Percentiles rank a stretch among this genome's conserved stretches.
Conservation (phyloP, 2,797 vertebrate species). For the Bradypus variegatus region DNA sequence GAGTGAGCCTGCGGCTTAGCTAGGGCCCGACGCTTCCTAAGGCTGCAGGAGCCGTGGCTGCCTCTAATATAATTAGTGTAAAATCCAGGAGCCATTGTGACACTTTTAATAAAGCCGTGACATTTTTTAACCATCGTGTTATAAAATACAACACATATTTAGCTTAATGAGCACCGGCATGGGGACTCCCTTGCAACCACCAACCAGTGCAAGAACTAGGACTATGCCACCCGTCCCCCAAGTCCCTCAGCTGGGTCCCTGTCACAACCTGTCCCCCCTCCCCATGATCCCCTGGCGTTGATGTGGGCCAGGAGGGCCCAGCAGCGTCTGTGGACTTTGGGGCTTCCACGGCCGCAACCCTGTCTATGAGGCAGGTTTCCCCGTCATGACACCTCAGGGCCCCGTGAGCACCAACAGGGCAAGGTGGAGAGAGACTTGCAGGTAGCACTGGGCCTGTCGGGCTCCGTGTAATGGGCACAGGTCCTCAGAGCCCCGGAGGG, state of each 20-base stretch:
- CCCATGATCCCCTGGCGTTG: accelerated
- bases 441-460: not conserved
- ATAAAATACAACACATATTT: not conserved
- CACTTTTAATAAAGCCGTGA: not conserved
- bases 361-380: not conserved
- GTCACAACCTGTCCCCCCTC: not conserved
- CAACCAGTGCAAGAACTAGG: not conserved
- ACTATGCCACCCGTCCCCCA: not conserved
- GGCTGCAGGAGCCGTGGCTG: not conserved
- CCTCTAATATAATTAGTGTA: not conserved
- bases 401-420: not conserved
- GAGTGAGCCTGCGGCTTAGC: not conserved
- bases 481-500: not conserved
- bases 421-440: not conserved
- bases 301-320: too few species aligned
- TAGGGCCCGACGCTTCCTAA: accelerated
- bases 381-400: not conserved
- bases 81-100: too few species aligned
- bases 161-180: not conserved
- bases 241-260: accelerated
- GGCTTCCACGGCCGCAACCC: not conserved
- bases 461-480: too few species aligned
- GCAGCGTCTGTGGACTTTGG: not conserved
- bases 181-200: not conserved
- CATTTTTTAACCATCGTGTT: not conserved